Evolutionary conservation across 2,888 invertebrate species (phyloP).

Genomic region (Catocala sponsa): DNA sequence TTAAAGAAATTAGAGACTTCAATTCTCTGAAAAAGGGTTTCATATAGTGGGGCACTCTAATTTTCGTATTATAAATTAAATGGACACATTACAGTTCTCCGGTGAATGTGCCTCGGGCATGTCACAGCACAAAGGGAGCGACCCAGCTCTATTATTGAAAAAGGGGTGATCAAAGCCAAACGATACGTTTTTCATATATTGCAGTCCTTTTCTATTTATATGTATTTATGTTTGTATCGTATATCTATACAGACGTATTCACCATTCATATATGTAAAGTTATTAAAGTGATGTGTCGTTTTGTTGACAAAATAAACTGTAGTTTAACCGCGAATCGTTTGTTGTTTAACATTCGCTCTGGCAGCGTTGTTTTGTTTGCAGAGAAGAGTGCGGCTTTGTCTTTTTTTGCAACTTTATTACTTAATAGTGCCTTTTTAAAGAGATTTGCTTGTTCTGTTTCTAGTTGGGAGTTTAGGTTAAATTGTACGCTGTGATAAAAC

Average conservation of each 20-base stretch:
- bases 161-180: conserved; percentile 84
- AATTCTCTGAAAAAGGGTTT: conserved; percentile 57
- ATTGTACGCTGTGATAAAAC: no score
- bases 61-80: conserved; percentile 77
- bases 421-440: conserved; percentile 22
- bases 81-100: conserved; percentile 73
- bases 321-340: conserved; percentile 22
- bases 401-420: conserved; percentile 38
- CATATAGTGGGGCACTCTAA: conserved; percentile 55
- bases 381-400: conserved; percentile 13
- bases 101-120: conserved; percentile 64
- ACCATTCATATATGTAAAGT: conserved; percentile 63
- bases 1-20: conserved; percentile 58
- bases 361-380: conserved; percentile 26
- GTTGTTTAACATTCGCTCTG: conserved; percentile 27
- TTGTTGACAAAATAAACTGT: conserved; percentile 37
- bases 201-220: conserved; percentile 74
- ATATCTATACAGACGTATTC: conserved; percentile 44
- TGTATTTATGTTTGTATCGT: conserved; percentile 75
- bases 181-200: conserved; percentile 78
- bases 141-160: conserved; percentile 81
- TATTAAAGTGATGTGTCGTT: conserved; percentile 57
- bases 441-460: conserved; percentile 23
- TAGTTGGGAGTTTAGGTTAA: conserved; percentile 14
- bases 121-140: conserved; percentile 69